Percentiles rank a stretch among this genome's conserved stretches.
These are phyloP conservation scores for Plagiodera versicolora DNA, from an alignment of 2,888 invertebrate genomes.

Conservation along the genomic window DNA sequence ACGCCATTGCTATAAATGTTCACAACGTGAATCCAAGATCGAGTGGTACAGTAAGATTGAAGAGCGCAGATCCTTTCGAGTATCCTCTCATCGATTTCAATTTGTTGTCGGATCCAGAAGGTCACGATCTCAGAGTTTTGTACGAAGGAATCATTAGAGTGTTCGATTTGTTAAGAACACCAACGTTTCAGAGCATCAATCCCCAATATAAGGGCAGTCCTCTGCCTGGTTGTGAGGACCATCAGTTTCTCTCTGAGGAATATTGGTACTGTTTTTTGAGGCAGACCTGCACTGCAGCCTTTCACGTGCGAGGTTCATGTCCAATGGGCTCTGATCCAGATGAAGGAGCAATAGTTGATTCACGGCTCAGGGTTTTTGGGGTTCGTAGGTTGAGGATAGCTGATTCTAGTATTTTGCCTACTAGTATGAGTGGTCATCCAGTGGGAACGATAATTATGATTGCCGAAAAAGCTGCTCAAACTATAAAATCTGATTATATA, in stretches of 20 bases:
- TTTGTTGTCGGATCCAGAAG: slow-evolving; percentile 59
- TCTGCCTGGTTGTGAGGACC: slow-evolving; percentile 52
- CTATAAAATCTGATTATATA: slow-evolving; percentile 55
- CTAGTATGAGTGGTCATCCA: slow-evolving; percentile 65
- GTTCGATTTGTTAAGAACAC: slow-evolving; percentile 54
- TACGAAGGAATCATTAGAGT: slow-evolving; percentile 57
- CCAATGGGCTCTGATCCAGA: slow-evolving; percentile 67
- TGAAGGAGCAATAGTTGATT: slow-evolving; percentile 63
- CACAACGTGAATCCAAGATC: slow-evolving; percentile 40
- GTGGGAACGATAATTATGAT: slow-evolving; percentile 69
- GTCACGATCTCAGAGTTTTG: slow-evolving; percentile 56
- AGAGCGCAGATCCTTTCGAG: slow-evolving; percentile 30
- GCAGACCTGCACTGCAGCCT: slow-evolving; percentile 43
- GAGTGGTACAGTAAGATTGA: slow-evolving; percentile 64
- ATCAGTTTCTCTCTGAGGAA: slow-evolving; percentile 60
- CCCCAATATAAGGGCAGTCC: slow-evolving; percentile 42
- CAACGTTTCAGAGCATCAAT: slow-evolving; percentile 57
- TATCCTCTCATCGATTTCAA: slow-evolving; percentile 66
- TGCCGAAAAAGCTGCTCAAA: slow-evolving; percentile 68
- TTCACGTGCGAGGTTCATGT: slow-evolving; percentile 67
- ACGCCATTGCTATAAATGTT: slow-evolving; percentile 17
- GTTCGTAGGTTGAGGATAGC: slow-evolving; percentile 62
- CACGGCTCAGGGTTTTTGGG: slow-evolving; percentile 62
- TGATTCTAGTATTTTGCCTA: slow-evolving; percentile 67
- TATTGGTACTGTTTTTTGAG: slow-evolving; percentile 67